phyloP scores from a whole-genome alignment of 2,888 invertebrate genomes.

The Andricus curvator region DNA sequence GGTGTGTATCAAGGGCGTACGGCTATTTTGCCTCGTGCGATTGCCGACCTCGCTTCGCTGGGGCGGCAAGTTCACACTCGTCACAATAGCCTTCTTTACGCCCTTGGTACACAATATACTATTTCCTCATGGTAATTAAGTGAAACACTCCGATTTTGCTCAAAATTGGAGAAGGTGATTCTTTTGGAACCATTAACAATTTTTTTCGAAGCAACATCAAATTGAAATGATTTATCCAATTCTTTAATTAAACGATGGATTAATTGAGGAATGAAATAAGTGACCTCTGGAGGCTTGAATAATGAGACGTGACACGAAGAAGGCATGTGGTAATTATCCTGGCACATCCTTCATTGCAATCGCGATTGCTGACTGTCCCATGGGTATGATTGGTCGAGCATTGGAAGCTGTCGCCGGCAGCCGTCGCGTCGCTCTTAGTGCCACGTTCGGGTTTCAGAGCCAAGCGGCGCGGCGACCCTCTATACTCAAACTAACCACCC shows the following conservation, averaged over 20 bases:
- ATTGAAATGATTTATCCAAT: too few relatives aligned
- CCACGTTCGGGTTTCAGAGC: background rate
- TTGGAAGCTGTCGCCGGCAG: background rate
- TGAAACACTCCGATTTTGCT: too few relatives aligned
- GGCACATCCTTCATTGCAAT: background rate
- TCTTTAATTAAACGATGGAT: background rate
- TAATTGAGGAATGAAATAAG: background rate
- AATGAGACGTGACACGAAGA: background rate
- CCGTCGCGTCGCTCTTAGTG: background rate
- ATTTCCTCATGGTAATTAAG: too few relatives aligned
- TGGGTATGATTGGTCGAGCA: background rate
- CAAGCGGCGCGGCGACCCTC: background rate
- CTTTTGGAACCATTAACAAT: too few relatives aligned
- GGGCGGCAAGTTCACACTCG: too few relatives aligned
- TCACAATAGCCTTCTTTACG: too few relatives aligned
- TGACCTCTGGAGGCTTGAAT: background rate
- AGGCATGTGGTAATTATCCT: constrained; percentile 1
- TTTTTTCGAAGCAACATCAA: too few relatives aligned
- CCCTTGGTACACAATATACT: too few relatives aligned
- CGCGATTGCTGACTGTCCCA: background rate
- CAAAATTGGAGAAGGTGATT: too few relatives aligned
- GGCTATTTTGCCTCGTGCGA: too few relatives aligned
- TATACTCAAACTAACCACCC: background rate
- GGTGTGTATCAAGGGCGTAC: too few relatives aligned
- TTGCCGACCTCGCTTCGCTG: too few relatives aligned